Evolutionary conservation across 1,140 invertebrate species (phyloP).

Genomic region (Drosophila repletoides): DNA sequence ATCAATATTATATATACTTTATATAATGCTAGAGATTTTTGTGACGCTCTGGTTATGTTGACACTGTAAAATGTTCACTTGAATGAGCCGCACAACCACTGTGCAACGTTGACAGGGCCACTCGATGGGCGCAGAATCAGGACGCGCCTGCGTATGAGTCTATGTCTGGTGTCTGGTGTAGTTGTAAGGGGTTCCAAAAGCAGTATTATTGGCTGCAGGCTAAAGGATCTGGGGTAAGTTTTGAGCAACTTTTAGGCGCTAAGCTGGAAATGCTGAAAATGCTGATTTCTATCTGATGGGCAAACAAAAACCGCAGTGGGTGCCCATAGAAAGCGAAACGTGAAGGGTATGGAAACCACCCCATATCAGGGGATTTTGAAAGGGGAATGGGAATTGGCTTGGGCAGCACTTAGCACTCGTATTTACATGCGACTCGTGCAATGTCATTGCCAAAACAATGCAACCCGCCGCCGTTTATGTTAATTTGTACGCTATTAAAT

Average conservation of each 20-base stretch:
- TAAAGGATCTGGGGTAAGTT: constrained; percentile 29
- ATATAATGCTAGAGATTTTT: no score
- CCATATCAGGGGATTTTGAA: constrained; percentile 8
- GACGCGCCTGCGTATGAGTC: constrained; percentile 3
- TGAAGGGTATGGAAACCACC: constrained; percentile 6
- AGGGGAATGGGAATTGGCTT: background rate
- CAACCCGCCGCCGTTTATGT: constrained; percentile 54
- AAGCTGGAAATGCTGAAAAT: constrained; percentile 50
- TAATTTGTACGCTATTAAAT: constrained; percentile 79
- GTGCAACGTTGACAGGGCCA: constrained; percentile 32
- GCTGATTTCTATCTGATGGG: constrained; percentile 75
- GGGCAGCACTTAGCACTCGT: constrained; percentile 44
- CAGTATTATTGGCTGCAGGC: background rate
- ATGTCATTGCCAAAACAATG: constrained; percentile 76
- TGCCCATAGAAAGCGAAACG: constrained; percentile 21
- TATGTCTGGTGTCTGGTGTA: background rate
- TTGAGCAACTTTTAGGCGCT: constrained; percentile 27
- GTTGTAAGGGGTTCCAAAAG: background rate
- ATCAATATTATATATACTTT: no score
- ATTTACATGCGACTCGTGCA: constrained; percentile 65
- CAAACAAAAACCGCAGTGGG: constrained; percentile 79
- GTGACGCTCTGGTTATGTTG: no score
- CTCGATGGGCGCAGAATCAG: constrained; percentile 22
- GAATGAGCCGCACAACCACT: constrained; percentile 21
- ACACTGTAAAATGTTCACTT: background rate